phyloP scores from a whole-genome alignment of 2,113 vertebrate species.

The Hoplias malabaricus region DNA sequence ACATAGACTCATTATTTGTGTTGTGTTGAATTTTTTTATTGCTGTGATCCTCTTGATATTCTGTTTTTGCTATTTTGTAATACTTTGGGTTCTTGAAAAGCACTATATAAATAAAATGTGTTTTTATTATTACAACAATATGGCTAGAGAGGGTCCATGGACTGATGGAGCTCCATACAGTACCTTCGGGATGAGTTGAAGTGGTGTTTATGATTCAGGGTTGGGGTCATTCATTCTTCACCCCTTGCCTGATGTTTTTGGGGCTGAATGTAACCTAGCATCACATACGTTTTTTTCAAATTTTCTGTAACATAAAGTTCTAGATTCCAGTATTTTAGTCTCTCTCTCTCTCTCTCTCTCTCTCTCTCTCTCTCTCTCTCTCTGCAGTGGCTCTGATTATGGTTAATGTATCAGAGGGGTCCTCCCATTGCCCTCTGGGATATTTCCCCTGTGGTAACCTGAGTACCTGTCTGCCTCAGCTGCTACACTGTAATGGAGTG shows the following conservation, averaged over 20 bases:
- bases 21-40: too few relatives aligned
- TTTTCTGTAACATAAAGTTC: too few relatives aligned
- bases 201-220: too few relatives aligned
- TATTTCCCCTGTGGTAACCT: slow-evolving; percentile 93
- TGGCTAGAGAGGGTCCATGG: too few relatives aligned
- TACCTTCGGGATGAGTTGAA: neutral
- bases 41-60: too few relatives aligned
- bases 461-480: slow-evolving; percentile 87
- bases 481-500: slow-evolving; percentile 89
- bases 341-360: neutral
- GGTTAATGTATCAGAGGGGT: slow-evolving; percentile 71
- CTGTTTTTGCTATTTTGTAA: too few relatives aligned
- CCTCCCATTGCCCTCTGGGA: slow-evolving; percentile 79
- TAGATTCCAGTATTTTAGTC: neutral
- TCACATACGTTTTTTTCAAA: neutral
- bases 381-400: slow-evolving; percentile 63
- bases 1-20: too few relatives aligned
- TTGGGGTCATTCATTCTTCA: neutral
- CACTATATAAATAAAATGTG: too few relatives aligned
- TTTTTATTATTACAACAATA: too few relatives aligned
- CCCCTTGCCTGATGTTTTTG: neutral
- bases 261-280: neutral
- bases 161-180: neutral
- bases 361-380: neutral
- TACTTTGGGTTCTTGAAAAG: too few relatives aligned